Evolutionary conservation across 2,888 invertebrate genomes (phyloP), one percentile per base, ranked within the genome.

Genomic region (Ormia ochracea): DNA sequence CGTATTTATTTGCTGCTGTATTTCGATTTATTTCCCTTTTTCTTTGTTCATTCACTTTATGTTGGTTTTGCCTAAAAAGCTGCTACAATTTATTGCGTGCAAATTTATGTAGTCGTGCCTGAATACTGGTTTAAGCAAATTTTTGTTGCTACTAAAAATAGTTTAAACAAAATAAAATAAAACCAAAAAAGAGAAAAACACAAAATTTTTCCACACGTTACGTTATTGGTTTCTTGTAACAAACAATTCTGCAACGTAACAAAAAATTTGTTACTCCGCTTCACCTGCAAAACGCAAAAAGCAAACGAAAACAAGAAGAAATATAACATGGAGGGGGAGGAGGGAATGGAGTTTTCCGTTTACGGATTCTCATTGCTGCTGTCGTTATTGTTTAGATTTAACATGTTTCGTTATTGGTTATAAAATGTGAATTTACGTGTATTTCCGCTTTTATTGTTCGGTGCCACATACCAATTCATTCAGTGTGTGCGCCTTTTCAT

Each of bases 11-110:
- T 73, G 45, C 59, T 59, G 48, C 38, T 10, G 17, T 45, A 23
- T 43, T 1, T n/a, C n/a, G n/a, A n/a, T n/a, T n/a, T n/a, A n/a
- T n/a, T n/a, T n/a, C n/a, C n/a, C n/a, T n/a, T 38, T 36, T 17
- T 36, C n/a, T 28, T 58, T 31, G 23, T 33, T 3, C 2, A 1
- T 54, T 1, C n/a, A 0, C 4, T 58, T 38, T 41, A n/a, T 38
- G 7, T 50, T 38, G 21, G 54, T 52, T 72, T 75, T 72, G 72
- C 80, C 76, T 73, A 80, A 73, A 80, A 72, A 23, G 68, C 66
- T 76, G 76, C 72, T 76, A 76, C 72, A 76, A 80, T 80, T 80
- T 80, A 80, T 80, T 80, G 80, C 80, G 80, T 80, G 80, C 72
- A 50, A 80, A 72, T 80, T 80, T 72, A 72, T 76, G 26, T 43